Evolutionary conservation across 2,113 vertebrate species (phyloP).

Genomic region (Falco punctatus): DNA sequence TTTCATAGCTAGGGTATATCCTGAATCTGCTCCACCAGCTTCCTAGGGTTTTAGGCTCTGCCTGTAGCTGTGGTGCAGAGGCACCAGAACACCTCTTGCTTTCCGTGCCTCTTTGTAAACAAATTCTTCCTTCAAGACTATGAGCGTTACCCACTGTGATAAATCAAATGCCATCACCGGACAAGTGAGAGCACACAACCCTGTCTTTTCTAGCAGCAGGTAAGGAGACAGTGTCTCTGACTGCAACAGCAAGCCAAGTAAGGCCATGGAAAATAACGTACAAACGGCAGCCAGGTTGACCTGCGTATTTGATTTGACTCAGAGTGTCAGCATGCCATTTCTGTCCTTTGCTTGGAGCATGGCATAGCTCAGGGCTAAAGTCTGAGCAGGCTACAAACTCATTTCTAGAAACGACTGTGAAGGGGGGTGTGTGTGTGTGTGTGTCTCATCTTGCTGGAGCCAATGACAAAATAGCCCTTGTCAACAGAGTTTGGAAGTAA

Average conservation of each 20-base stretch:
- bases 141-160: accelerated
- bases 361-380: neutral
- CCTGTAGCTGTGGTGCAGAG: neutral
- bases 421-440: too few species aligned
- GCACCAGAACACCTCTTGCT: neutral
- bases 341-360: neutral
- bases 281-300: neutral
- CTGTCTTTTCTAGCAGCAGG: neutral
- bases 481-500: neutral
- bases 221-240: neutral
- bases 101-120: neutral
- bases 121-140: neutral
- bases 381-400: neutral
- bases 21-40: neutral
- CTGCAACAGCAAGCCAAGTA: neutral
- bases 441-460: neutral
- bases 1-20: neutral
- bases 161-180: neutral
- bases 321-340: neutral
- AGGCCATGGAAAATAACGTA: neutral
- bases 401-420: neutral
- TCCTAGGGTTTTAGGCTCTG: neutral
- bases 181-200: neutral
- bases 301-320: neutral
- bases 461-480: neutral